Evolutionary conservation across 2,888 invertebrate species (phyloP).

Genomic region (Platypus cylindrus): DNA sequence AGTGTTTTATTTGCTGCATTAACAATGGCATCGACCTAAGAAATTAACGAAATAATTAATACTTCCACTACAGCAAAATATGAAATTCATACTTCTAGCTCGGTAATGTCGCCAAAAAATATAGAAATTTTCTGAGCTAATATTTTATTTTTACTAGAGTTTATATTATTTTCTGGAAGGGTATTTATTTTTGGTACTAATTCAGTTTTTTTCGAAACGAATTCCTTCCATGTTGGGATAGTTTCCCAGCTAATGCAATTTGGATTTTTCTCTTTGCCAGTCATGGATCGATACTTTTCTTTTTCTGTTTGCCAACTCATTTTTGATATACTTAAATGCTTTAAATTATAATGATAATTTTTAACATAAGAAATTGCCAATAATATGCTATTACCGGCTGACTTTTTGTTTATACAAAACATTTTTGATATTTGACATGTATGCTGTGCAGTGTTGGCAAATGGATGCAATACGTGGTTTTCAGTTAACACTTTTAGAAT

Average conservation of each 20-base stretch:
- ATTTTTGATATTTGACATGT: too few species aligned
- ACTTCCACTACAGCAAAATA: constrained; percentile 1
- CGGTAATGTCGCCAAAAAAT: constrained; percentile 72
- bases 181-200: constrained; percentile 31
- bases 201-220: constrained; percentile 27
- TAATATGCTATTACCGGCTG: too few species aligned
- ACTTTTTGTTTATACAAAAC: too few species aligned
- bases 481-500: too few species aligned
- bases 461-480: too few species aligned
- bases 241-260: constrained; percentile 38
- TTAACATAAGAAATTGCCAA: too few species aligned
- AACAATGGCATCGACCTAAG: constrained; percentile 70
- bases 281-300: constrained; percentile 40
- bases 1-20: constrained; percentile 76
- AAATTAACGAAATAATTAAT: constrained; percentile 5
- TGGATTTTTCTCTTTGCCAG: constrained; percentile 41
- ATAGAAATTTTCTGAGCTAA: constrained; percentile 51
- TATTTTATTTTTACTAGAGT: constrained; percentile 32
- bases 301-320: constrained; percentile 41
- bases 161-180: constrained; percentile 30
- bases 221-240: constrained; percentile 46
- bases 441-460: too few species aligned
- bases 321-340: too few species aligned
- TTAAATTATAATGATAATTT: too few species aligned
- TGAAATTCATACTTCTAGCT: constrained; percentile 45